Evolutionary conservation across 2,888 invertebrate species (phyloP), one percentile per base, ranked within the genome.

Genomic region (Ophion costatus): DNA sequence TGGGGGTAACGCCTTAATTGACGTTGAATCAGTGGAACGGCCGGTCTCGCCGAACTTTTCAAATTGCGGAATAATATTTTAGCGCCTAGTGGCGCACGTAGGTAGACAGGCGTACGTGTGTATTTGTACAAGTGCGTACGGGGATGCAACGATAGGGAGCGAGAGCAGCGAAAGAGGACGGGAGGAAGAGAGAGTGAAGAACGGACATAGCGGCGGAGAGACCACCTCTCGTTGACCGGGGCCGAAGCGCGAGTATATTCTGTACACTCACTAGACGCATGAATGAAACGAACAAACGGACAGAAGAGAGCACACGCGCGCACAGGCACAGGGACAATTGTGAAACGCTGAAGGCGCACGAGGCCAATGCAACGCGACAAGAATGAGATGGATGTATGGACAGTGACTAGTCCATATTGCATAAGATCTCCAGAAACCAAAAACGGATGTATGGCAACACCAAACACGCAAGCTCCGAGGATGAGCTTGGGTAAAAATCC

Each of bases 281-380:
- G 89, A 90, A 90, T 88, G 89, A 88, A 88, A 84, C 85, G 82
- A 80, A 82, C 75, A 82, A 85, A 82, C 75, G 76, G 76, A 83
- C 74, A 84, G 69, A 71, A n/a, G 33, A 29, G 42, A 56, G 57
- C 10, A 22, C 22, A 71, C 29, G 51, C 29, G 63, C 63, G 24
- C 38, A 45, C 70, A 79, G 33, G 42, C 57, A 67, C n/a, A 38
- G 51, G 81, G 22, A 77, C 61, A 76, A 77, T 71, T 76, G 73
- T 70, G 57, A 63, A 76, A 76, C 33, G 64, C 57, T 42, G 56
- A 71, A 59, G 24, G 67, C 57, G 42, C 82, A 66, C 71, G 76
- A 79, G 76, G 61, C 75, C 73, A 71, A 29, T 29, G 67, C 33
- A 45, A 77, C 57, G 63, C 38, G 56, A 73, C 67, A 77, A 67